These are phyloP conservation scores for Zaprionus ghesquierei DNA, from an alignment of 1,140 invertebrate species.

Conservation along the genomic window DNA sequence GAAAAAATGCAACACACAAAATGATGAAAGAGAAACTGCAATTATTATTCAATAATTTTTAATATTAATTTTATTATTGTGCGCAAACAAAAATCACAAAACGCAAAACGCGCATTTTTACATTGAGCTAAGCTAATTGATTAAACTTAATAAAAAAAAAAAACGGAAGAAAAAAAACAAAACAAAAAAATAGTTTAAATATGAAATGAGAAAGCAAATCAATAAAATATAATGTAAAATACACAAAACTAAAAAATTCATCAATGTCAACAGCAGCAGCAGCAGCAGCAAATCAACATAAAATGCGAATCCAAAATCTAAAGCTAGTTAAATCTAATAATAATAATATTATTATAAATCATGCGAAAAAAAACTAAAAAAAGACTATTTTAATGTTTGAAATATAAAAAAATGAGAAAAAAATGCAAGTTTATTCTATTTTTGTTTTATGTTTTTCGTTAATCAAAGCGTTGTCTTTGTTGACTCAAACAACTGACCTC, in stretches of 20 bases:
- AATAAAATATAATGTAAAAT: slow-evolving; percentile 73
- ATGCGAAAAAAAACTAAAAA: slow-evolving; percentile 68
- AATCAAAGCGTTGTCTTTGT: slow-evolving; percentile 48
- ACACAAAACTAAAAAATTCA: slow-evolving; percentile 63
- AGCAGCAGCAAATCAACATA: slow-evolving; percentile 3
- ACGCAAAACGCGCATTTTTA: slow-evolving; percentile 67
- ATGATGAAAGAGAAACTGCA: slow-evolving; percentile 64
- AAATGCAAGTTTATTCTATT: slow-evolving; percentile 47
- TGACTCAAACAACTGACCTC: slow-evolving; percentile 79
- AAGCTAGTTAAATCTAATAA: slow-evolving; percentile 80
- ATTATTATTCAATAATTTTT: slow-evolving; percentile 81
- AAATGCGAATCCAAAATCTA: slow-evolving; percentile 69
- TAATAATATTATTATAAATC: slow-evolving; percentile 51
- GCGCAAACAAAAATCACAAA: slow-evolving; percentile 52
- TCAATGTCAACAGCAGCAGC: slow-evolving; percentile 63
- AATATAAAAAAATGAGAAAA: slow-evolving; percentile 71
- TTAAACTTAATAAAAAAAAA: slow-evolving; percentile 65
- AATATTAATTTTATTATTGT: slow-evolving; percentile 77
- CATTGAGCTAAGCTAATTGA: slow-evolving; percentile 80
- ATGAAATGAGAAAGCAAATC: slow-evolving; percentile 41
- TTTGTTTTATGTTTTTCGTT: slow-evolving; percentile 34
- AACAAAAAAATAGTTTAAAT: slow-evolving; percentile 54
- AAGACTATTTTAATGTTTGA: slow-evolving; percentile 82
- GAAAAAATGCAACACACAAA: slow-evolving; percentile 31
- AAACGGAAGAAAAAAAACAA: slow-evolving; percentile 45